A percentile compares a stretch with the other conserved stretches of the same genome.
Evolutionary conservation across 2,113 vertebrate genomes (phyloP).

Genomic region (Stegostoma tigrinum): DNA sequence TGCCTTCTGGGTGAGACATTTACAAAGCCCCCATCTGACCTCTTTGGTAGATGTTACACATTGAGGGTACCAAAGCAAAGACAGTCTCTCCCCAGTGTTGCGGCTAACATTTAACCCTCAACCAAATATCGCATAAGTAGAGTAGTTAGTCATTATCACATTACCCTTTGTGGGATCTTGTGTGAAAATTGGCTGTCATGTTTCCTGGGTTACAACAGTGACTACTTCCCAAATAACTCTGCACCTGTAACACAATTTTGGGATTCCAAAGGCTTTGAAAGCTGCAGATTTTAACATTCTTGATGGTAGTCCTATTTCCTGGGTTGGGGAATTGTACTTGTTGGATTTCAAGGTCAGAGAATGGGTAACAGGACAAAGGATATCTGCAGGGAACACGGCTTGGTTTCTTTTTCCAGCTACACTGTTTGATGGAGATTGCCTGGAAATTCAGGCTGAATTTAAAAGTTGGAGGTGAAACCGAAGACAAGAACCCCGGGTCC

Average conservation of each 20-base stretch:
- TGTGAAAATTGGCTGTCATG: background rate
- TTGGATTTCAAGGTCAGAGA: background rate
- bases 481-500: too few relatives aligned
- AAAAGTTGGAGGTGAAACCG: too few relatives aligned
- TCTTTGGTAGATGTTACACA: background rate
- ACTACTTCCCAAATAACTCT: background rate
- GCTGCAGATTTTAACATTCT: background rate
- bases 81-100: background rate
- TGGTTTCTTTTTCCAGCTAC: too few relatives aligned
- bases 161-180: background rate
- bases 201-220: background rate
- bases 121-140: background rate
- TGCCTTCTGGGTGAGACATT: background rate
- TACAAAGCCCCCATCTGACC: background rate
- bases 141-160: background rate
- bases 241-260: background rate
- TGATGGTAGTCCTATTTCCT: background rate
- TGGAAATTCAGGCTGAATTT: too few relatives aligned
- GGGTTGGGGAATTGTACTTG: background rate
- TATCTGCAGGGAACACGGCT: too few relatives aligned
- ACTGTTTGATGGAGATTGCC: too few relatives aligned
- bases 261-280: background rate
- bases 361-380: background rate
- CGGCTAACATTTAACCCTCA: background rate
- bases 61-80: background rate